phyloP scores from a whole-genome alignment of 2,113 vertebrate species.

The Arvicanthis niloticus region DNA sequence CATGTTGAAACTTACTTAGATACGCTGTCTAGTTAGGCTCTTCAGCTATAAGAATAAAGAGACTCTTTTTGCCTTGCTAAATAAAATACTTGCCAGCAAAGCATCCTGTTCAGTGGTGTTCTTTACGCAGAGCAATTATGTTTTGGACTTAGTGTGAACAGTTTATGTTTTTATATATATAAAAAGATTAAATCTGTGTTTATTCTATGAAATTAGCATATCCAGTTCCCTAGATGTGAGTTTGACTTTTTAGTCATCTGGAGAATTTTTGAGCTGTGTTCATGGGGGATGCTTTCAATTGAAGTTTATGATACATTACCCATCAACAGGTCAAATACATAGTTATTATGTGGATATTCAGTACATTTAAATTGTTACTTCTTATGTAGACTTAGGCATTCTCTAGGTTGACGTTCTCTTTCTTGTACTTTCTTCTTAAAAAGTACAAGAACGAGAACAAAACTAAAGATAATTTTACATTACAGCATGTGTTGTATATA shows the following conservation, averaged over 20 bases:
- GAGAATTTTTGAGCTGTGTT: slow-evolving; percentile 14
- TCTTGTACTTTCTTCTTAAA: slow-evolving; percentile 48
- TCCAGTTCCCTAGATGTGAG: slow-evolving; percentile 55
- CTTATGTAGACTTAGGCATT: slow-evolving; percentile 16
- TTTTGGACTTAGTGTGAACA: slow-evolving; percentile 27
- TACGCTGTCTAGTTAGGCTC: background rate
- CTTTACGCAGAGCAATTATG: slow-evolving; percentile 5
- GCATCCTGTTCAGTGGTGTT: background rate
- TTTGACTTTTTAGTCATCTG: slow-evolving; percentile 50
- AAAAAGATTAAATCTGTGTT: slow-evolving; percentile 42
- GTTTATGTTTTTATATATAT: slow-evolving; percentile 45
- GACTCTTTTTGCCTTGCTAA: slow-evolving; percentile 19
- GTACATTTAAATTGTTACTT: slow-evolving; percentile 42
- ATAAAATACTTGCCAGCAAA: slow-evolving; percentile 47
- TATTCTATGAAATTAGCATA: slow-evolving; percentile 46
- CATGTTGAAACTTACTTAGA: slow-evolving; percentile 19
- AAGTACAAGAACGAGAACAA: background rate
- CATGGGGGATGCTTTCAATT: slow-evolving; percentile 28
- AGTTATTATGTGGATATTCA: slow-evolving; percentile 34
- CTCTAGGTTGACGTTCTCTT: slow-evolving; percentile 26
- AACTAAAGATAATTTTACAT: slow-evolving; percentile 52
- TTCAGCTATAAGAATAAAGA: slow-evolving; percentile 45
- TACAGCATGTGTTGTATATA: slow-evolving; percentile 71
- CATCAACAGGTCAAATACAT: slow-evolving; percentile 28
- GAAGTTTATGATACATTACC: slow-evolving; percentile 32